These are phyloP conservation scores for Silurus meridionalis DNA, from an alignment of 2,113 vertebrate species.

Conservation along the genomic window DNA sequence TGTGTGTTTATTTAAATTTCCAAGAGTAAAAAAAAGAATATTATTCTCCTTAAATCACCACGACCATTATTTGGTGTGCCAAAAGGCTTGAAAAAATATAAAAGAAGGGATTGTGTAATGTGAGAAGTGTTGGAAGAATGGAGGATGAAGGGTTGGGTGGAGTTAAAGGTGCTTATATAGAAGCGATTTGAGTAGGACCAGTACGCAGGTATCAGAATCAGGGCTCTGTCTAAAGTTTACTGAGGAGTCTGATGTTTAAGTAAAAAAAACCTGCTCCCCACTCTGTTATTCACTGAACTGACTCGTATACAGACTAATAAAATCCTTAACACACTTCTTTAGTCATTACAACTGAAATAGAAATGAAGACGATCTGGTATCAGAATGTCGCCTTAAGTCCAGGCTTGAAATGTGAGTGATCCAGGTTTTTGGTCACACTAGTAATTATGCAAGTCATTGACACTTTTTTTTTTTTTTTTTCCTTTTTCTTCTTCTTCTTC, in stretches of 20 bases:
- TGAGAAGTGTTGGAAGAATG: background rate
- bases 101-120: background rate
- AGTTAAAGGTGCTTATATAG: background rate
- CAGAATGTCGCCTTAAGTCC: too few relatives aligned
- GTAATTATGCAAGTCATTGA: slow-evolving; percentile 36
- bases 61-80: background rate
- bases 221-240: background rate
- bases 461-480: background rate
- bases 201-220: background rate
- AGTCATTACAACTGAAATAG: background rate
- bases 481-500: too few relatives aligned
- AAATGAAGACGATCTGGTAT: background rate
- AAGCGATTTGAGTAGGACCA: background rate
- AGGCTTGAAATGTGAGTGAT: slow-evolving; percentile 6
- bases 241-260: background rate
- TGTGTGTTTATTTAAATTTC: too few relatives aligned
- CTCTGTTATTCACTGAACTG: too few relatives aligned
- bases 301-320: background rate
- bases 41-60: too few relatives aligned
- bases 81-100: background rate
- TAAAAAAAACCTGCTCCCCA: too few relatives aligned
- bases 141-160: background rate
- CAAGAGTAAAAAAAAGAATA: too few relatives aligned
- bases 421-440: background rate
- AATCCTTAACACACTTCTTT: background rate